Evolutionary conservation across 2,797 vertebrate species (phyloP).

Genomic region (Monodelphis domestica): DNA sequence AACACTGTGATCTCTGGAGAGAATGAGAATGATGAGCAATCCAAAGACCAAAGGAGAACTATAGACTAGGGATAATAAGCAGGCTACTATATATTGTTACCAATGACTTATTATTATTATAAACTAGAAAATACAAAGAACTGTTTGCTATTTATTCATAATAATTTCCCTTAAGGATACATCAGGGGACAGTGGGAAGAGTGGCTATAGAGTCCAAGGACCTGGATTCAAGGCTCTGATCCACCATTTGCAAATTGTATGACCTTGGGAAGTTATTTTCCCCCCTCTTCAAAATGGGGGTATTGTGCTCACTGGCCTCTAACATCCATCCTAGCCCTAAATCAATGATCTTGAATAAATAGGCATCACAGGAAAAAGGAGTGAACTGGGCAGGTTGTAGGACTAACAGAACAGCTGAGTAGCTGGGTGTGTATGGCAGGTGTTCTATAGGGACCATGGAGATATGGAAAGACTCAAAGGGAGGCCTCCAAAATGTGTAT

Average conservation of each 20-base stretch:
- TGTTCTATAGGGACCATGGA: background rate
- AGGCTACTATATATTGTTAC: background rate
- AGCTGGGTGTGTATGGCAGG: too few relatives aligned
- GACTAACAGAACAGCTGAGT: background rate
- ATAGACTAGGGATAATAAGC: background rate
- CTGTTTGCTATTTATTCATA: background rate
- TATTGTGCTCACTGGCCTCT: background rate
- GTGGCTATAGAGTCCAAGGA: background rate
- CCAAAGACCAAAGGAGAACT: background rate
- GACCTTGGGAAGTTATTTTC: background rate
- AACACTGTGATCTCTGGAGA: background rate
- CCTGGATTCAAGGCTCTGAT: background rate
- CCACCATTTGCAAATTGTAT: background rate
- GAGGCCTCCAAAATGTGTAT: background rate
- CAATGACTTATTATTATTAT: background rate
- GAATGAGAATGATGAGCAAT: background rate
- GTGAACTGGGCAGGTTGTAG: background rate
- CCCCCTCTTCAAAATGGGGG: background rate
- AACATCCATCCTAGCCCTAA: background rate
- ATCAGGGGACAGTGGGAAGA: background rate
- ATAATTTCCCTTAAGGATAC: background rate
- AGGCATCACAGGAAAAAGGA: background rate
- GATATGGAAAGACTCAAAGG: background rate
- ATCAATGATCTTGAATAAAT: background rate
- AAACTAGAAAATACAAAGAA: background rate